phyloP scores from a whole-genome alignment of 1,140 invertebrate genomes.

The Drosophila funebris region DNA sequence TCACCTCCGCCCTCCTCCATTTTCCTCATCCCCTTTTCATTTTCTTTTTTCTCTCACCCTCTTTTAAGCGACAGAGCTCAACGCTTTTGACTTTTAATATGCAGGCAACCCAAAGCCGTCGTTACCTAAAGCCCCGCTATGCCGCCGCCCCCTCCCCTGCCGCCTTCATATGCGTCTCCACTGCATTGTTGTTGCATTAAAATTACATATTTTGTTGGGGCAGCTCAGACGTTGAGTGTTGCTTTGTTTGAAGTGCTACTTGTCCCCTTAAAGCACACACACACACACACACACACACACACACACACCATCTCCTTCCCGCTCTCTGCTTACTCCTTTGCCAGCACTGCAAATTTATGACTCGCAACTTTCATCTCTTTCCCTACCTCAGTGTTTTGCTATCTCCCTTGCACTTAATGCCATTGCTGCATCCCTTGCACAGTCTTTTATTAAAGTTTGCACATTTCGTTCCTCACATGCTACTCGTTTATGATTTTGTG shows the following conservation, averaged over 20 bases:
- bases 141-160: not conserved
- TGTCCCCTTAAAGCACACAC: constrained; percentile 37
- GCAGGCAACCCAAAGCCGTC: constrained; percentile 56
- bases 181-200: constrained; percentile 59
- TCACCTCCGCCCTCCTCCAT: not conserved
- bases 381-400: not conserved
- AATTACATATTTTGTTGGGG: constrained; percentile 74
- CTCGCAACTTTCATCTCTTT: constrained; percentile 1
- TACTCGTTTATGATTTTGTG: constrained; percentile 47
- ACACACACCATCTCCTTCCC: not conserved
- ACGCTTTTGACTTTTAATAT: constrained; percentile 80
- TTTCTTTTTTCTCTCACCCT: constrained; percentile 1
- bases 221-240: constrained; percentile 68
- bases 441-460: constrained; percentile 73
- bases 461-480: constrained; percentile 63
- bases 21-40: not conserved
- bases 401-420: not conserved
- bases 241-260: constrained; percentile 79
- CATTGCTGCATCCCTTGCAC: constrained; percentile 6
- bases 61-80: constrained; percentile 44
- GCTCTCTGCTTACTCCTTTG: constrained; percentile 6
- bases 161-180: too few relatives aligned
- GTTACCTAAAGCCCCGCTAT: constrained; percentile 29
- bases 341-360: constrained; percentile 65
- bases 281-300: constrained; percentile 11